Evolutionary conservation across 2,888 invertebrate species (phyloP).

Genomic region (Lasioglossum figueresi): DNA sequence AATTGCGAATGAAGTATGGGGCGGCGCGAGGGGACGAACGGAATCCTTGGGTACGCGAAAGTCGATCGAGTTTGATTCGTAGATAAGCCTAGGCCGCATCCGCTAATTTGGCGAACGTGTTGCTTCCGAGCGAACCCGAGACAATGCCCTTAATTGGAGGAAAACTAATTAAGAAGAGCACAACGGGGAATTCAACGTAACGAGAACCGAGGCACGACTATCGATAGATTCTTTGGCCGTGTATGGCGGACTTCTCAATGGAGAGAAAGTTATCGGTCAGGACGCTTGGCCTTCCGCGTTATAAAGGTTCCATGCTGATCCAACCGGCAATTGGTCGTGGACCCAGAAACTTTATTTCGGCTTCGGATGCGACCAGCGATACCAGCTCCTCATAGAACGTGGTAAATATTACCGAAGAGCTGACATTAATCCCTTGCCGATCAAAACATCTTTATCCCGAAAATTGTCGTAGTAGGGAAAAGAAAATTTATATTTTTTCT

Average conservation of each 20-base stretch:
- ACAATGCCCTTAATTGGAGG: slow-evolving; percentile 43
- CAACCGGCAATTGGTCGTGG: slow-evolving; percentile 17
- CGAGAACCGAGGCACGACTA: slow-evolving; percentile 25
- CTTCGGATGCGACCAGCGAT: neutral
- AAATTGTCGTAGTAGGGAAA: too few species aligned
- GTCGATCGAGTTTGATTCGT: neutral
- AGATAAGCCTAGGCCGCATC: neutral
- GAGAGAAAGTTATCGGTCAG: slow-evolving; percentile 50
- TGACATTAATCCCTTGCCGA: too few species aligned
- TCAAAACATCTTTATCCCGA: too few species aligned
- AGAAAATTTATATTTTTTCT: too few species aligned
- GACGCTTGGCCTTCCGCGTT: slow-evolving; percentile 52
- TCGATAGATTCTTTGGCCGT: slow-evolving; percentile 48
- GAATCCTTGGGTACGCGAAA: neutral
- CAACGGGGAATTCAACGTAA: slow-evolving; percentile 30
- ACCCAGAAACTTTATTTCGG: neutral
- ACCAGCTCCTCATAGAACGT: neutral
- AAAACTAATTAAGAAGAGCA: slow-evolving; percentile 36
- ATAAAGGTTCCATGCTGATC: slow-evolving; percentile 40
- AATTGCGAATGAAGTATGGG: neutral
- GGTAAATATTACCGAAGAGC: neutral
- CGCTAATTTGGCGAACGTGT: slow-evolving; percentile 15
- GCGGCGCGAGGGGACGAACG: neutral
- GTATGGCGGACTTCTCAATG: slow-evolving; percentile 55
- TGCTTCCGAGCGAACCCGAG: neutral